Percentiles rank a stretch among this genome's conserved stretches.
Evolutionary conservation across 2,797 vertebrate genomes (phyloP).

Genomic region (Lophotriccus pileatus): DNA sequence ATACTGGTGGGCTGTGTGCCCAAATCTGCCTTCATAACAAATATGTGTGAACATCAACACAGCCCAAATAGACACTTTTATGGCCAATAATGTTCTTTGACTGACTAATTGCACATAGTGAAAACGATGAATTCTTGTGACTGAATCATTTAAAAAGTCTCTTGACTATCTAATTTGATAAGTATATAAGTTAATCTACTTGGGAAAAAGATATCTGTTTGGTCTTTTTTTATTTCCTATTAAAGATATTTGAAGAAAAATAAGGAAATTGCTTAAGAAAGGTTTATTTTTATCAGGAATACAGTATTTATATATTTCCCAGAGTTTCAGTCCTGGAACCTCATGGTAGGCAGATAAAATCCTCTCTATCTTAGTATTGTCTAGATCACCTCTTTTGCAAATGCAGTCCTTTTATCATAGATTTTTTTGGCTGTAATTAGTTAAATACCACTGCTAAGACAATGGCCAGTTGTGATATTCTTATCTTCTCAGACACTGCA

Average conservation of each 20-base stretch:
- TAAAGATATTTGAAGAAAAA: not conserved
- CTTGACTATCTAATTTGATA: constrained; percentile 12
- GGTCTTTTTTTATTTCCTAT: not conserved
- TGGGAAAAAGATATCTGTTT: not conserved
- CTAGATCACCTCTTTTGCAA: not conserved
- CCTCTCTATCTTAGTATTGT: not conserved
- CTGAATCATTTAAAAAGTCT: not conserved
- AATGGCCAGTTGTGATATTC: fast-evolving
- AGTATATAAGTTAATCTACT: not conserved
- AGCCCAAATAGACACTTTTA: not conserved
- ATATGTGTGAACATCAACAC: not conserved
- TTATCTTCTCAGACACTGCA: not conserved
- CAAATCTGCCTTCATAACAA: not conserved
- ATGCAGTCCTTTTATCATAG: not conserved
- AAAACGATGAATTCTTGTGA: not conserved
- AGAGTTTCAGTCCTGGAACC: not conserved
- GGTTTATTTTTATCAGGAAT: not conserved
- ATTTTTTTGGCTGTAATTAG: not conserved
- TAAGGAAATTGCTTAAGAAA: not conserved
- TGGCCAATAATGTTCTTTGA: not conserved
- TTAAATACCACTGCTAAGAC: not conserved
- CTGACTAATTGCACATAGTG: not conserved
- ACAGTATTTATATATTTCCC: not conserved
- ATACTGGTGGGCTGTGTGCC: not conserved
- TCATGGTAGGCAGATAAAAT: not conserved